Evolutionary conservation across 92 coral and sea anemone species (phyloP).

Genomic region (Micromussa lordhowensis): DNA sequence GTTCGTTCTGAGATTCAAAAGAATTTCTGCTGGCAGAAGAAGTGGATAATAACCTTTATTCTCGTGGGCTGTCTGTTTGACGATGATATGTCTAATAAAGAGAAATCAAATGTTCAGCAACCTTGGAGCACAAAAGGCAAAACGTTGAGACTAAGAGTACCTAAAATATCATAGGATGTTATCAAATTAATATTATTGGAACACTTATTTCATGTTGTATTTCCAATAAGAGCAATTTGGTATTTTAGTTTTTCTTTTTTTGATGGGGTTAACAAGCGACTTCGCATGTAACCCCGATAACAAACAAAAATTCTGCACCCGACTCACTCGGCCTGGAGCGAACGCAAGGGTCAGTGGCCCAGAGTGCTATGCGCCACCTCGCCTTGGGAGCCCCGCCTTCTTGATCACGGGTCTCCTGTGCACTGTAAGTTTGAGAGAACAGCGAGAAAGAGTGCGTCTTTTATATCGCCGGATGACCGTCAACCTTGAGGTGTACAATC

Average conservation of each 20-base stretch:
- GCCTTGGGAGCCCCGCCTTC: slow-evolving; percentile 79
- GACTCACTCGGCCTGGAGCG: slow-evolving; percentile 74
- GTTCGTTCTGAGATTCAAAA: background rate
- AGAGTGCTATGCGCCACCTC: slow-evolving; percentile 63
- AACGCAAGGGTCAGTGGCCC: slow-evolving; percentile 81
- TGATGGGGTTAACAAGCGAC: slow-evolving; percentile 67
- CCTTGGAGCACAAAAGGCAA: background rate
- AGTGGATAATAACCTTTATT: background rate
- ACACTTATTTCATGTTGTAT: background rate
- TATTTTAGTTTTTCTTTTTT: background rate
- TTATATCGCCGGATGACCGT: slow-evolving; percentile 30
- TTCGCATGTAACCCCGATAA: slow-evolving; percentile 66
- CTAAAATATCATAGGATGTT: background rate
- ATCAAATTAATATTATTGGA: background rate
- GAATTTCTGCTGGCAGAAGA: background rate
- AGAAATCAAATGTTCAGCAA: background rate
- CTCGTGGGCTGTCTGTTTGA: background rate
- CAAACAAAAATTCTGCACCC: slow-evolving; percentile 77
- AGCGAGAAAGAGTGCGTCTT: slow-evolving; percentile 23
- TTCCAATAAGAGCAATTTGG: no score
- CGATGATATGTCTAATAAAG: background rate
- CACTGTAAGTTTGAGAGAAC: slow-evolving; percentile 74
- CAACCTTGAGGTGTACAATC: background rate
- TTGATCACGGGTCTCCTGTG: slow-evolving; percentile 79
- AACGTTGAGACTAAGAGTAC: no score